Evolutionary conservation across 2,797 vertebrate species (phyloP), one percentile per base, ranked within the genome.

Genomic region (Coregonus sp.): DNA sequence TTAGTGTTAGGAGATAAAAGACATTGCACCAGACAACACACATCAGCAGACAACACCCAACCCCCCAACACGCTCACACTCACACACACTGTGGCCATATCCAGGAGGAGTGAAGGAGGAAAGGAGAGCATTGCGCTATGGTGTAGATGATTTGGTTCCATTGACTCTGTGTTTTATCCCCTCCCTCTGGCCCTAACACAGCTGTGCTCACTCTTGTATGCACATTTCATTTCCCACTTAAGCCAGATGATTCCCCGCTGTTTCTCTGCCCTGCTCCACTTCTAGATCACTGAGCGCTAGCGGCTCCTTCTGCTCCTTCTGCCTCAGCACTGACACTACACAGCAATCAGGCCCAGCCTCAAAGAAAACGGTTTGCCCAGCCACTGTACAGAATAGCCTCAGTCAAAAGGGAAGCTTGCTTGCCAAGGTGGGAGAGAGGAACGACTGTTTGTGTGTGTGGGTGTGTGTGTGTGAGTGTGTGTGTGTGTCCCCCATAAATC

Each of bases 161-260:
- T n/a, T 33, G 66, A 33, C 66, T 37, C 66, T 9, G 29, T 37
- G 29, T 29, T 5, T 47, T 47, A 18, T 40, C 33, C 65, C 18
- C 20, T 47, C 20, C 66, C 9, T 20, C 52, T 69, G 77, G 74
- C 29, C 47, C 5, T n/a, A 77, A 59, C 59, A 40, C 75, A 78
- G 76, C 78, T 86, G 82, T 69, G 77, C 72, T 84, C 72, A 75
- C 37, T 82, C 74, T 79, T 72, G 37, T 79, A 59, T 75, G 73
- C 73, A 82, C 81, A 82, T 78, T 83, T 81, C 83, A 87, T 82
- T 81, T 70, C 33, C 82, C 80, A 78, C 73, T 85, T 80, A 73
- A 73, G 50, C 18, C 70, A 74, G 76, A 61, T 68, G 76, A 16
- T 1, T 33, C 72, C 74, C 52, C 54, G 59, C 68, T 72, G 73